Percentiles rank a stretch among this genome's conserved stretches.
These are phyloP conservation scores for Megastigmus dorsalis DNA, from an alignment of 2,888 invertebrate species.

Conservation along the genomic window DNA sequence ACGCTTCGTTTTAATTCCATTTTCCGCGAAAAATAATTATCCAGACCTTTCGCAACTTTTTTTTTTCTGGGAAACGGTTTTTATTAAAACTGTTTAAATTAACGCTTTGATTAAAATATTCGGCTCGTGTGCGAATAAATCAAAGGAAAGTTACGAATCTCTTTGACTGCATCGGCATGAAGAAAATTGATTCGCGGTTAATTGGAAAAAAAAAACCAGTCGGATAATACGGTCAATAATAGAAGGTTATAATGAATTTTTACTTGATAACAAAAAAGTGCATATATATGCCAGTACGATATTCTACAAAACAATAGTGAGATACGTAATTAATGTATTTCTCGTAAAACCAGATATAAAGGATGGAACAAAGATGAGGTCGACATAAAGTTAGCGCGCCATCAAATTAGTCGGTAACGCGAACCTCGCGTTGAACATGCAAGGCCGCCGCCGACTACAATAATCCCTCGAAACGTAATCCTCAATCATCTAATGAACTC, in stretches of 20 bases:
- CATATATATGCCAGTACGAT: no score
- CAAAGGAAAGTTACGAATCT: background rate
- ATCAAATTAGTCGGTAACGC: background rate
- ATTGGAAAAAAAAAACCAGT: background rate
- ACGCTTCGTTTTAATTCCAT: no score
- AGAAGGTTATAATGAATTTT: no score
- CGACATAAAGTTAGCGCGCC: background rate
- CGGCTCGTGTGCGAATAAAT: background rate
- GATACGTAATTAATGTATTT: no score
- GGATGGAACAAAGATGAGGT: background rate
- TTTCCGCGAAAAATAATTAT: no score
- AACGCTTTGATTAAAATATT: background rate
- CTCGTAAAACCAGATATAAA: no score
- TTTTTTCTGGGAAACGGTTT: no score
- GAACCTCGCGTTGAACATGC: background rate
- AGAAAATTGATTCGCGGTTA: background rate
- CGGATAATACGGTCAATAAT: no score
- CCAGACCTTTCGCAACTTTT: no score
- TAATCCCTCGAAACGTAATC: background rate
- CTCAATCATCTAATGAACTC: slow-evolving; percentile 11
- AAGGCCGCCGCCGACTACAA: no score
- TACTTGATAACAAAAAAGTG: no score
- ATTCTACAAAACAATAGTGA: no score
- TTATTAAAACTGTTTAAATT: background rate
- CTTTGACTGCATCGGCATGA: background rate